Conservation (phyloP, 1,140 invertebrate species). For the Riptortus pedestris region DNA sequence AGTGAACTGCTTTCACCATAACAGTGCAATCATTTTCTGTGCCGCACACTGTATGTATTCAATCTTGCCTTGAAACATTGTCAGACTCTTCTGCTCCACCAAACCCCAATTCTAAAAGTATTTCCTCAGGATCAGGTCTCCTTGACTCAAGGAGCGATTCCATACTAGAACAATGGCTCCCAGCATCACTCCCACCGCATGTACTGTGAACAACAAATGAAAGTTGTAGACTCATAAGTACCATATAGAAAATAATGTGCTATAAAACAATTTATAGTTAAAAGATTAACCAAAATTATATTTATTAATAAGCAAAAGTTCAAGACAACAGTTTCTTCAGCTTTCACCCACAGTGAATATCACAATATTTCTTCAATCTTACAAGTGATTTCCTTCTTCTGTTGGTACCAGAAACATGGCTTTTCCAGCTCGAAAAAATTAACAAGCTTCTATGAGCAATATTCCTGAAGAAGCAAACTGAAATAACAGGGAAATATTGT, state of each 20-base stretch:
- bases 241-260: slow-evolving; percentile 2
- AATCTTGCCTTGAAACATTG: slow-evolving; percentile 37
- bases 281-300: neutral
- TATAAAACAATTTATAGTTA: neutral
- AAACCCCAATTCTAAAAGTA: slow-evolving; percentile 58
- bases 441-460: too few relatives aligned
- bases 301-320: neutral
- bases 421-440: too few relatives aligned
- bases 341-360: too few relatives aligned
- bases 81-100: slow-evolving; percentile 39
- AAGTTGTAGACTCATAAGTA: neutral
- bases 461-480: too few relatives aligned
- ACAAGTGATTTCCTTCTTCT: too few relatives aligned
- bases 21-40: too few relatives aligned
- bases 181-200: slow-evolving; percentile 35
- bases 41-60: too few relatives aligned
- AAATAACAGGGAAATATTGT: too few relatives aligned
- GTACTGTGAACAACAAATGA: neutral
- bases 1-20: too few relatives aligned
- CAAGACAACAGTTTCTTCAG: neutral
- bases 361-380: too few relatives aligned
- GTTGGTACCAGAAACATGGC: too few relatives aligned
- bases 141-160: slow-evolving; percentile 59
- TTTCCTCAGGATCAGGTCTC: slow-evolving; percentile 62
- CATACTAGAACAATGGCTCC: slow-evolving; percentile 60